A percentile compares a stretch with the other conserved stretches of the same genome.
These are phyloP conservation scores for Planococcus citri DNA, from an alignment of 1,140 invertebrate genomes.

Conservation along the genomic window DNA sequence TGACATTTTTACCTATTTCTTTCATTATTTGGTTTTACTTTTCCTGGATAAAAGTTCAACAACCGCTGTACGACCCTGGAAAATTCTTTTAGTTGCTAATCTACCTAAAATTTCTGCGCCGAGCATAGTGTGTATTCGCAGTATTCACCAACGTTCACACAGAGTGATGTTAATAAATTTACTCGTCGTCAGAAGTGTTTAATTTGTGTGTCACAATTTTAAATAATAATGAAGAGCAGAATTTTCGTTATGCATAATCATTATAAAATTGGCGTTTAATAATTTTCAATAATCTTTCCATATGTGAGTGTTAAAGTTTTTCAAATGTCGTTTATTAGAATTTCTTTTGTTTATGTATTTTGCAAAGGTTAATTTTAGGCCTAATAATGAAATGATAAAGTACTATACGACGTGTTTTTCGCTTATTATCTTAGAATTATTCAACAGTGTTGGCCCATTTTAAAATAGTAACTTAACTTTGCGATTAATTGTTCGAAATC, in stretches of 20 bases:
- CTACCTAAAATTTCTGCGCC: slow-evolving; percentile 6
- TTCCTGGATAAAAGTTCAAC: slow-evolving; percentile 5
- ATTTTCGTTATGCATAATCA: neutral
- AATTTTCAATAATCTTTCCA: neutral
- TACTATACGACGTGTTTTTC: neutral
- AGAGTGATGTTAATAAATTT: neutral
- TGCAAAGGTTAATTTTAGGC: slow-evolving; percentile 6
- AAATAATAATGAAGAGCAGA: neutral
- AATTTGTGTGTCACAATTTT: neutral
- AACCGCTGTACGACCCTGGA: neutral
- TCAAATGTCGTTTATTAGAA: neutral
- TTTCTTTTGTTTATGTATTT: neutral
- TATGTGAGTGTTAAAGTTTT: neutral
- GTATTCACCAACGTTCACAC: neutral
- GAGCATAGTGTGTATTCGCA: neutral
- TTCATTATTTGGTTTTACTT: slow-evolving; percentile 1
- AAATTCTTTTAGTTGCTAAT: neutral
- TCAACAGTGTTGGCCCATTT: neutral
- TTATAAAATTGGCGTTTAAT: neutral
- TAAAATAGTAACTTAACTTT: neutral
- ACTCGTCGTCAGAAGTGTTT: neutral
- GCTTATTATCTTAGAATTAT: neutral
- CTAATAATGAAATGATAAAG: neutral
- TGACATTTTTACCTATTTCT: slow-evolving; percentile 3
- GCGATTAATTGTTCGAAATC: no score